A percentile compares a stretch with the other conserved stretches of the same genome.
Evolutionary conservation across 2,113 vertebrate species (phyloP).

Genomic region (Mobula birostris): DNA sequence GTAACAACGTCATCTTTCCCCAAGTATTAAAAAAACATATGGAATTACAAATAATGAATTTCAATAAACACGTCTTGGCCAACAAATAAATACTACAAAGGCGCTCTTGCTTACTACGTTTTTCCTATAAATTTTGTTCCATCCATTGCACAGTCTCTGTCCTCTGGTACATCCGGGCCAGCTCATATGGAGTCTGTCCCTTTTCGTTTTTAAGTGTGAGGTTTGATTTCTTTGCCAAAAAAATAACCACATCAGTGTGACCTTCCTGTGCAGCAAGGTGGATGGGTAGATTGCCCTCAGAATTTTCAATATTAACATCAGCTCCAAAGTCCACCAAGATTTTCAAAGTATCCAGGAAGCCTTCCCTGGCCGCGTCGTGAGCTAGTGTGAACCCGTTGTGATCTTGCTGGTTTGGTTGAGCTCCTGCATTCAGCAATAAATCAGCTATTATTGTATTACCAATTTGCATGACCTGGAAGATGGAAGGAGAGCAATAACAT

Average conservation of each 20-base stretch:
- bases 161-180: conserved; percentile 58
- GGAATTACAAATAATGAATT: not conserved
- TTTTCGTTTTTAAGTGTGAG: conserved; percentile 55
- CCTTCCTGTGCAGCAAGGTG: conserved; percentile 78
- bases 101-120: not conserved
- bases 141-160: conserved; percentile 55
- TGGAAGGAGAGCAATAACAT: not conserved
- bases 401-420: conserved; percentile 72
- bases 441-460: conserved; percentile 64
- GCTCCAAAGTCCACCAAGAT: conserved; percentile 67
- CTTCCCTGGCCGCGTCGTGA: conserved; percentile 83
- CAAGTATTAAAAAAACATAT: conserved; percentile 2
- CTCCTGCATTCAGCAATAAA: conserved; percentile 61
- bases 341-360: conserved; percentile 74
- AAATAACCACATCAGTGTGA: conserved; percentile 62
- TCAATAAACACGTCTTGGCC: not conserved
- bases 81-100: not conserved
- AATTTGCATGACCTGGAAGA: conserved; percentile 72
- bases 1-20: too few species aligned
- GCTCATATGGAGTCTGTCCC: conserved; percentile 63
- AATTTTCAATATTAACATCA: conserved; percentile 70
- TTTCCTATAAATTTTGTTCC: conserved; percentile 40
- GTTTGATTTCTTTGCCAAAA: conserved; percentile 58
- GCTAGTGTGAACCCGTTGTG: conserved; percentile 64
- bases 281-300: conserved; percentile 73